phyloP scores from a whole-genome alignment of 2,888 invertebrate species.

The Diloba caeruleocephala region DNA sequence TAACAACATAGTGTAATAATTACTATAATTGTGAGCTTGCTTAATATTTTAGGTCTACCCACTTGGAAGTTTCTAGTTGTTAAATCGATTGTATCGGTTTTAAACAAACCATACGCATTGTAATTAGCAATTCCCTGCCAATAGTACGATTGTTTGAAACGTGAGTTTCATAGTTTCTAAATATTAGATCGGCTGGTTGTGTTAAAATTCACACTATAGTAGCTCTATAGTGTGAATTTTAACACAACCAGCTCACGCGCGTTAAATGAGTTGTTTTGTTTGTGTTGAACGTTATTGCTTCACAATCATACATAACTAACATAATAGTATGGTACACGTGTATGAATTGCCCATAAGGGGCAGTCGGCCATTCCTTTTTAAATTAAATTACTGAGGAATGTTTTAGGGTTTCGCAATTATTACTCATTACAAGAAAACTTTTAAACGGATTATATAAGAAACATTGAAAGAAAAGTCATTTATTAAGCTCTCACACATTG shows the following conservation, averaged over 20 bases:
- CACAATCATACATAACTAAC: slow-evolving; percentile 2
- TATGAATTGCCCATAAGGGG: too few species aligned
- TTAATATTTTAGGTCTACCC: too few species aligned
- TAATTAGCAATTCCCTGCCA: slow-evolving; percentile 20
- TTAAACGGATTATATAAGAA: too few species aligned
- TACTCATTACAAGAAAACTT: too few species aligned
- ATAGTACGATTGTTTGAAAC: slow-evolving; percentile 24
- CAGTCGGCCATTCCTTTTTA: too few species aligned
- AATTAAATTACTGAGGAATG: too few species aligned
- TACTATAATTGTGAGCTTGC: too few species aligned
- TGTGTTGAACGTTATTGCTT: slow-evolving; percentile 21
- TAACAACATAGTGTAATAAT: too few species aligned
- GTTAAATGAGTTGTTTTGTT: slow-evolving; percentile 14
- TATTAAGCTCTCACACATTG: too few species aligned
- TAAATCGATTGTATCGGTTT: slow-evolving; percentile 12
- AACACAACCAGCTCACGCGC: slow-evolving; percentile 9
- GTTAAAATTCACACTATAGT: slow-evolving; percentile 32
- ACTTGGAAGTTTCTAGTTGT: slow-evolving; percentile 12
- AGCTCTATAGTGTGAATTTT: too few species aligned
- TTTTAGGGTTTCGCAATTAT: too few species aligned
- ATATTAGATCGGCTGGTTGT: slow-evolving; percentile 18
- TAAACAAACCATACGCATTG: slow-evolving; percentile 2
- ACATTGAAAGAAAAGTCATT: too few species aligned
- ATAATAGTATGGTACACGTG: slow-evolving; percentile 1
- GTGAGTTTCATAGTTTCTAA: slow-evolving; percentile 18